Conservation (phyloP, 1,140 invertebrate species). For the Drosophila hydei region DNA sequence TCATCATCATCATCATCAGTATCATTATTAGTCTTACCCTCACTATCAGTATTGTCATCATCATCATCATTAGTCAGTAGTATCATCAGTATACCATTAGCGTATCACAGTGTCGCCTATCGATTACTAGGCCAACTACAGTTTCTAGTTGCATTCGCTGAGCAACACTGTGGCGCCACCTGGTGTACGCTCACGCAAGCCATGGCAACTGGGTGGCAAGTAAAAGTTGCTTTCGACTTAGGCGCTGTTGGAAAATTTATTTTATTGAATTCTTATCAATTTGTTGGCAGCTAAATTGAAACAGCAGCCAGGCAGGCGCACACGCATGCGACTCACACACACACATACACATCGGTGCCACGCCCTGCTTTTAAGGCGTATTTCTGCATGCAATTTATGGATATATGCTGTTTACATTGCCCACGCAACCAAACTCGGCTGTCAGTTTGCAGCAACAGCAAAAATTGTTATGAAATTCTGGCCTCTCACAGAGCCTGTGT, state of each 20-base stretch:
- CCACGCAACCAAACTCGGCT: constrained; percentile 7
- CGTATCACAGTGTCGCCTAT: background rate
- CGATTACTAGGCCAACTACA: background rate
- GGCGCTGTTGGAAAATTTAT: constrained; percentile 44
- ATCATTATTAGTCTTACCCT: too few relatives aligned
- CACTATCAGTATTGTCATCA: too few relatives aligned
- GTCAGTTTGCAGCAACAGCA: constrained; percentile 35
- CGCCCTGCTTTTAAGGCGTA: background rate
- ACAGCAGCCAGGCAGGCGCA: constrained; percentile 17
- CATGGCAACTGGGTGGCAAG: background rate
- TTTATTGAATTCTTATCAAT: constrained; percentile 79
- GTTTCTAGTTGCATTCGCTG: background rate
- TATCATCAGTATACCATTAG: background rate
- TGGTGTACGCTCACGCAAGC: constrained; percentile 14
- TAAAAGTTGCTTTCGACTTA: constrained; percentile 1
- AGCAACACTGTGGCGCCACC: background rate
- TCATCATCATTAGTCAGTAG: too few relatives aligned
- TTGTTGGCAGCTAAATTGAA: constrained; percentile 57
- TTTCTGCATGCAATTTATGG: constrained; percentile 50
- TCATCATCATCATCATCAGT: too few relatives aligned
- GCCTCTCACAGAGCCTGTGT: constrained; percentile 16
- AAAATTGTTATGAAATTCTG: constrained; percentile 71
- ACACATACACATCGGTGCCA: background rate
- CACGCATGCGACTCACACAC: too few relatives aligned
- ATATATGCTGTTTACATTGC: constrained; percentile 58